Evolutionary conservation across 2,888 invertebrate species (phyloP), one percentile per base, ranked within the genome.

Genomic region (Tortricodes alternella): DNA sequence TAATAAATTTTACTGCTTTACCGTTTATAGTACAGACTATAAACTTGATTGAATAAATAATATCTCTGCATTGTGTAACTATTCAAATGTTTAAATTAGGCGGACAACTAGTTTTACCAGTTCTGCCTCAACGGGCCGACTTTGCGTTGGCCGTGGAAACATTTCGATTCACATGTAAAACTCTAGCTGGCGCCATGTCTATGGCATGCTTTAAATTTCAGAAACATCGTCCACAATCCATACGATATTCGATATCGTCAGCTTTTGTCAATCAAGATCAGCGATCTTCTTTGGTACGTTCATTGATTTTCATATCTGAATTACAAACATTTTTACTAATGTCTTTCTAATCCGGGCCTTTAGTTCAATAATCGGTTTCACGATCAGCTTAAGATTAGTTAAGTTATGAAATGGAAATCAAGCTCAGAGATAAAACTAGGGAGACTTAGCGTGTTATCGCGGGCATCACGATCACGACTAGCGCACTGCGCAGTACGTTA

Each of bases 401-500:
- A 46, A 35, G 35, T 15, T 21, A 16, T 15, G 21, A 19, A 32
- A 11, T 18, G 8, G 11, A 50, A 43, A 43, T 43, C 27, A 27
- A 16, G 11, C 39, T 13, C 23, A 11, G n/a, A 18, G 19, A 21
- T 21, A 32, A 19, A 19, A n/a, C 9, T 19, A 41, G n/a, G 19
- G 21, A 29, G 29, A 38, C 35, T 16, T 49, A 27, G 49, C 16
- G 43, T 21, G 5, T 32, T 49, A 49, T 32, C 56, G 29, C 43
- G 43, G 37, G 44, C 56, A 44, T 44, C 27, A 32, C 56, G 49
- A 51, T 53, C 34, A 41, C 57, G n/a, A n/a, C n/a, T n/a, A n/a
- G 18, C 32, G 50, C 29, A 56, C 77, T 84, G 79, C 85, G 85
- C 78, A 84, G 81, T 82, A 73, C 67, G 79, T 73, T 78, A 79